Evolutionary conservation across 2,797 vertebrate species (phyloP).

Genomic region (Tympanoctomys barrerae): DNA sequence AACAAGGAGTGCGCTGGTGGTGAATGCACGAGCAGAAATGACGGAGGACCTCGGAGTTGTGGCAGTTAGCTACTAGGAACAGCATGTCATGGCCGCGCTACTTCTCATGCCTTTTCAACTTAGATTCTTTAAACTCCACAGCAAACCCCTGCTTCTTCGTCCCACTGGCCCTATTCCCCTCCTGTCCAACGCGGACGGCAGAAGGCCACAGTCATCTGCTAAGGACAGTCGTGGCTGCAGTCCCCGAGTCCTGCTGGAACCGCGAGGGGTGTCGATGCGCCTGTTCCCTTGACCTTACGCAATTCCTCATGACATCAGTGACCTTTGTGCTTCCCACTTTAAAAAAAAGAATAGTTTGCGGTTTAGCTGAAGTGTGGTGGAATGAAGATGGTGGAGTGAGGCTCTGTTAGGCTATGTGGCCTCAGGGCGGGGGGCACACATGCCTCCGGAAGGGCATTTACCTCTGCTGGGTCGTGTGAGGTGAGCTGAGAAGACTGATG

Average conservation of each 20-base stretch:
- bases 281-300: no score
- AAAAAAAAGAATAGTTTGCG: no score
- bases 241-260: background rate
- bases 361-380: no score
- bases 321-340: background rate
- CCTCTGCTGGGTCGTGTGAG: no score
- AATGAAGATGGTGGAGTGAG: no score
- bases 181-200: background rate
- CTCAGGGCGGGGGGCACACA: no score
- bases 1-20: background rate
- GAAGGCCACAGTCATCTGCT: accelerated
- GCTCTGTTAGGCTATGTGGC: no score
- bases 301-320: background rate
- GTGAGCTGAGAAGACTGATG: no score
- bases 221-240: no score
- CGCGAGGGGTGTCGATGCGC: background rate
- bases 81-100: background rate
- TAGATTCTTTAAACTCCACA: background rate
- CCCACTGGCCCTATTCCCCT: background rate
- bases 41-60: background rate
- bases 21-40: background rate
- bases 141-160: background rate
- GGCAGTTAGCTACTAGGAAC: background rate
- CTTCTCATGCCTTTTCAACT: background rate
- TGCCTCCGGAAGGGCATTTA: no score